Evolutionary conservation across 1,140 invertebrate species (phyloP).

Genomic region (Himalopsyche phryganea): DNA sequence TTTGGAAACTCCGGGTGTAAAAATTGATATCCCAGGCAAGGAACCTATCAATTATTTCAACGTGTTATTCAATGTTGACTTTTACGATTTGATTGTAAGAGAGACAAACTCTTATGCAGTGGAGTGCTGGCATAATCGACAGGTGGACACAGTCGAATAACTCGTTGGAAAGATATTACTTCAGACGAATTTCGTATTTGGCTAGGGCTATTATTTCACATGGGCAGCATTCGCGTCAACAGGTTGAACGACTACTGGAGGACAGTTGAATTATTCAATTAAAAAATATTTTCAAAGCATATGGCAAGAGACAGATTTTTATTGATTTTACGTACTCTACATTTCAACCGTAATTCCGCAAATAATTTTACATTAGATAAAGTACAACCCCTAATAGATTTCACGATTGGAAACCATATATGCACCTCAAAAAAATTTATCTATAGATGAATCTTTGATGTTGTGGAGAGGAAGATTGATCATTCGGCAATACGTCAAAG

Average conservation of each 20-base stretch:
- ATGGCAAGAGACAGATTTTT: conserved; percentile 4
- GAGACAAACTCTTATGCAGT: too few species aligned
- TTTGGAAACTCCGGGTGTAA: too few species aligned
- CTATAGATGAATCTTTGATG: not conserved
- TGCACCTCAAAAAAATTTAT: not conserved
- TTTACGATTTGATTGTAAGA: too few species aligned
- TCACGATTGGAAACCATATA: too few species aligned
- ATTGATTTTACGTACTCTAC: conserved; percentile 2
- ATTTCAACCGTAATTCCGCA: conserved; percentile 3
- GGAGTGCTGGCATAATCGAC: too few species aligned
- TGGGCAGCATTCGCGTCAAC: not conserved
- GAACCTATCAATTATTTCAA: too few species aligned
- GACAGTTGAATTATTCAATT: not conserved
- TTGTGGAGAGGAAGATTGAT: too few species aligned
- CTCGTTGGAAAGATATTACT: not conserved
- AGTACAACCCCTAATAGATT: conserved; percentile 4
- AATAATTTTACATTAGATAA: conserved; percentile 1
- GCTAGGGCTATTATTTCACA: not conserved
- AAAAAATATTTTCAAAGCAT: not conserved
- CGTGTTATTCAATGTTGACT: too few species aligned
- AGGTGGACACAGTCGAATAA: too few species aligned
- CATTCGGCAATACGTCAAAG: too few species aligned
- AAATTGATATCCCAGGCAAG: too few species aligned
- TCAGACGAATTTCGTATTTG: not conserved
- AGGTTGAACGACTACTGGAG: not conserved